Evolutionary conservation across 2,888 invertebrate genomes (phyloP).

Genomic region (Kuschelorhynchus macadamiae): DNA sequence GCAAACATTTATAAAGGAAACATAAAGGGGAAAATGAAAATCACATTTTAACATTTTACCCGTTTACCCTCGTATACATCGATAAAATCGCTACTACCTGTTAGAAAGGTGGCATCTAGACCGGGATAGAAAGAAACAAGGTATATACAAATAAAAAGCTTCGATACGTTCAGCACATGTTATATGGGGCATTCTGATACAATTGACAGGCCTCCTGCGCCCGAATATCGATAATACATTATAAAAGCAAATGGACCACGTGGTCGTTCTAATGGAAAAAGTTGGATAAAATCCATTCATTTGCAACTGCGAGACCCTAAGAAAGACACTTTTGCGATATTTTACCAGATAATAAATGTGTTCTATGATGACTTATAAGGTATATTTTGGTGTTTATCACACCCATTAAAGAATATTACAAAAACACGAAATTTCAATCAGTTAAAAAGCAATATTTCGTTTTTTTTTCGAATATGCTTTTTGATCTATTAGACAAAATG

Average conservation of each 20-base stretch:
- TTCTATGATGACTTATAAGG: no score
- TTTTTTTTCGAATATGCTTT: no score
- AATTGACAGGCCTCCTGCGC: conserved; percentile 50
- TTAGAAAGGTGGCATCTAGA: conserved; percentile 17
- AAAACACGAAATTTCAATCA: no score
- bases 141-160: conserved; percentile 38
- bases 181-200: conserved; percentile 49
- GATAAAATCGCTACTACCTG: conserved; percentile 32
- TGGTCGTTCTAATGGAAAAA: conserved; percentile 23
- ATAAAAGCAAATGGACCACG: conserved; percentile 34
- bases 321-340: no score
- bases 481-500: no score
- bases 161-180: conserved; percentile 50
- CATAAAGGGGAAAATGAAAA: no score
- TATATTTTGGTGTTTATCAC: no score
- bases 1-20: no score
- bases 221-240: conserved; percentile 35
- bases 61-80: conserved; percentile 43
- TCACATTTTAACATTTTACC: neutral
- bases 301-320: conserved; percentile 9
- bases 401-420: no score
- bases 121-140: conserved; percentile 11
- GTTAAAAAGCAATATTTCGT: no score
- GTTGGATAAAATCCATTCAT: conserved; percentile 18
- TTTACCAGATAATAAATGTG: no score